These are phyloP conservation scores for Tadarida brasiliensis DNA, from an alignment of 2,797 vertebrate genomes.

Conservation along the genomic window DNA sequence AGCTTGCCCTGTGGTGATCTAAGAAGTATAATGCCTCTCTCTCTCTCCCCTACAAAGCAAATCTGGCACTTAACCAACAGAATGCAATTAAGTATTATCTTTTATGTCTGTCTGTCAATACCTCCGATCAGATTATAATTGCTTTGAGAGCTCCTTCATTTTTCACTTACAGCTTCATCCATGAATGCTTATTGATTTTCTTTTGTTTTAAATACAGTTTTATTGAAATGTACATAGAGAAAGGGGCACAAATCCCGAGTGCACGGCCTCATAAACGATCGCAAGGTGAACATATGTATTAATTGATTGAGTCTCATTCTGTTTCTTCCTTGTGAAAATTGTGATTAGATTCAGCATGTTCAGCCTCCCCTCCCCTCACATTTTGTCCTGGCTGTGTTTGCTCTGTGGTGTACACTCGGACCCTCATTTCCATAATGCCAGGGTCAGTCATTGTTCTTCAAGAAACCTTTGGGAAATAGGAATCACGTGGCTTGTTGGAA, in stretches of 20 bases:
- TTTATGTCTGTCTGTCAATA: neutral
- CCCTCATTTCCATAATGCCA: no score
- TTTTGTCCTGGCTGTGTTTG: neutral
- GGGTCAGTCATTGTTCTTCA: neutral
- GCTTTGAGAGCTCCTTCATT: neutral
- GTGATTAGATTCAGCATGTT: neutral
- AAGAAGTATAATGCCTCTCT: neutral
- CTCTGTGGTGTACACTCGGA: neutral
- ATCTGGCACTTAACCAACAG: neutral
- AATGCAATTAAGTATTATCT: neutral
- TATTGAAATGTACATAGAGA: neutral
- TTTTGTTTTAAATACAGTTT: neutral
- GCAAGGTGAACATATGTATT: neutral
- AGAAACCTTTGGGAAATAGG: neutral
- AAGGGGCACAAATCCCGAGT: neutral
- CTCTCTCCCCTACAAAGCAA: neutral
- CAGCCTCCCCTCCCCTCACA: fast-evolving
- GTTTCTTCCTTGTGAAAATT: neutral
- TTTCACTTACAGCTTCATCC: neutral
- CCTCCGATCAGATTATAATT: neutral
- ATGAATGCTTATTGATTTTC: neutral
- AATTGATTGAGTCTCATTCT: neutral
- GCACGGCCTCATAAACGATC: neutral
- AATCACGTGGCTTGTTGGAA: neutral
- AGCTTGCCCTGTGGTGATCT: neutral